Conservation (phyloP, 2,888 invertebrate species). For the Idaea biselata region DNA sequence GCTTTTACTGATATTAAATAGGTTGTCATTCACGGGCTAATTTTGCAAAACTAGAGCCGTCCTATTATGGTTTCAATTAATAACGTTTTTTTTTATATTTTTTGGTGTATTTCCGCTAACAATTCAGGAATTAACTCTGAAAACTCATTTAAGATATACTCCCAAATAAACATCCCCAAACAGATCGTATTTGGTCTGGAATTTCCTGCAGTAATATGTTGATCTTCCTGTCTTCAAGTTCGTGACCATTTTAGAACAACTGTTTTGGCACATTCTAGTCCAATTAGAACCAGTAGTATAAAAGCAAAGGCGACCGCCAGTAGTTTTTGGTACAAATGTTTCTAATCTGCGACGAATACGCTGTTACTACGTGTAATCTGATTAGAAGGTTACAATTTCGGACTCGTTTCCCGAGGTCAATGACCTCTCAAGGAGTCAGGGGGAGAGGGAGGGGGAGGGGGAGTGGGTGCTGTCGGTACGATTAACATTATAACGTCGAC, state of each 20-base stretch:
- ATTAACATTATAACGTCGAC: slow-evolving; percentile 24
- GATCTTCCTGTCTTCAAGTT: neutral
- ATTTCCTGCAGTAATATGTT: too few species aligned
- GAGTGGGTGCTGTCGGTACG: slow-evolving; percentile 13
- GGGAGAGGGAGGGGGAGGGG: slow-evolving; percentile 3
- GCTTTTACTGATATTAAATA: too few species aligned
- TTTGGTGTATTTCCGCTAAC: too few species aligned
- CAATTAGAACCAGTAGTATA: neutral
- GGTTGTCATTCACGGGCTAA: too few species aligned
- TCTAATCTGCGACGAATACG: neutral
- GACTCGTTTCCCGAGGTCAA: slow-evolving; percentile 12
- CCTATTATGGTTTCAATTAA: too few species aligned
- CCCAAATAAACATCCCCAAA: too few species aligned
- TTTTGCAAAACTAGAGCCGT: too few species aligned
- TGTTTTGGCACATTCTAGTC: neutral
- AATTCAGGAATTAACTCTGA: too few species aligned
- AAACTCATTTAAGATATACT: too few species aligned
- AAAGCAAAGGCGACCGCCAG: neutral
- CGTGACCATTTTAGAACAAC: neutral
- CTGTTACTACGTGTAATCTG: neutral
- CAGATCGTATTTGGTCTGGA: neutral
- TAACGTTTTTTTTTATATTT: too few species aligned
- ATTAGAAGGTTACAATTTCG: neutral
- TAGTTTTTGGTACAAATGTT: neutral
- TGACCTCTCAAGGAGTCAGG: slow-evolving; percentile 13